Percentiles rank a stretch among this genome's conserved stretches.
Conservation (phyloP, 2,888 invertebrate species). For the Argyra leucocephala region DNA sequence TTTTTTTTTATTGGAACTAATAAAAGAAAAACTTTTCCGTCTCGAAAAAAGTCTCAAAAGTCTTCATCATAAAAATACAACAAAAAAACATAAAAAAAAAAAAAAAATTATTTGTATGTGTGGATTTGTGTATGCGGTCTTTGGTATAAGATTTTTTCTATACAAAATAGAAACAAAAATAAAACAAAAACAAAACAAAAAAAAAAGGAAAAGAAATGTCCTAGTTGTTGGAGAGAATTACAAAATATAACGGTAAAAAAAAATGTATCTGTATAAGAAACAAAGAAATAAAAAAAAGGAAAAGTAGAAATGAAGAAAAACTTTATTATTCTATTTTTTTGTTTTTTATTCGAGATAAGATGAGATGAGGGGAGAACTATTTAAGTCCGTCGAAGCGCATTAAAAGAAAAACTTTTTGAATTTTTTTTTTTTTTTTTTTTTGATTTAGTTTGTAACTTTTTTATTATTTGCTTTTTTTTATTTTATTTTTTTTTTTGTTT, state of each 20-base stretch:
- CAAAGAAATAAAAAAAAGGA: neutral
- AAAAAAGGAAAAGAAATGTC: neutral
- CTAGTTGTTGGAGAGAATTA: neutral
- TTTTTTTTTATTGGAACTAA: neutral
- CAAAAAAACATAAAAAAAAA: too few species aligned
- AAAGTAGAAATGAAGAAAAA: neutral
- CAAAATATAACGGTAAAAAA: neutral
- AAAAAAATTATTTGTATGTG: neutral
- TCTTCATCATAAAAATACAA: neutral
- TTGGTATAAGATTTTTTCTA: too few species aligned
- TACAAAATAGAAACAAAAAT: too few species aligned
- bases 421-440: neutral
- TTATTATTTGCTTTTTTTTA: constrained; percentile 1
- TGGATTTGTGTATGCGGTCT: neutral
- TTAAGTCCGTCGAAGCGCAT: constrained; percentile 6
- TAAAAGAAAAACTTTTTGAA: neutral
- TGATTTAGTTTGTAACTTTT: neutral
- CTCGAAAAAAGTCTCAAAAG: neutral
- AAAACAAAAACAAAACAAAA: too few species aligned
- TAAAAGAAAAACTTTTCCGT: neutral
- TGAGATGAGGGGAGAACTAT: neutral
- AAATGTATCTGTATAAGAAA: neutral
- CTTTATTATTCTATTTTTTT: neutral
- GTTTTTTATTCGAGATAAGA: neutral
- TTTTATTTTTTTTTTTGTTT: neutral